Evolutionary conservation across 2,113 vertebrate genomes (phyloP), one percentile per base, ranked within the genome.

Genomic region (Dipodomys stephensi): DNA sequence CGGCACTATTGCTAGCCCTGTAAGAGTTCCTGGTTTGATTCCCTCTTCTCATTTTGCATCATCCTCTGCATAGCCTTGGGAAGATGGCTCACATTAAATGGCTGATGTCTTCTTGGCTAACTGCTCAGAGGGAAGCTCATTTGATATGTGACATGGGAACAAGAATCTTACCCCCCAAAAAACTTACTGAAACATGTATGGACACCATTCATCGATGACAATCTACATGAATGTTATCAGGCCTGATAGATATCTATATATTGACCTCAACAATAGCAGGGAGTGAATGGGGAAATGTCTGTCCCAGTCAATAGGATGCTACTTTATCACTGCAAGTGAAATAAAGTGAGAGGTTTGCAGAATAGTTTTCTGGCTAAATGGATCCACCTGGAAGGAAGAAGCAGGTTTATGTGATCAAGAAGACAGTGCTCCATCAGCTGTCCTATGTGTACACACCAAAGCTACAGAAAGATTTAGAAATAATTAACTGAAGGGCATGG

Each of bases 321-420:
- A 7, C 74, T 94, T 95, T 77, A 87, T 90, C 88, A 16, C 20
- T 76, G 23, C 25, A 39, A 39, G 39, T 53, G 44, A 89, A 39
- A 73, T 6, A 44, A 71, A 23, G 46, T 35, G 27, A 91, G n/a
- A 32, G 13, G 44, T 79, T n/a, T 82, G 23, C 69, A 94, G 68
- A 69, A 85, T 53, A 46, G 39, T 85, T 49, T 60, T 49, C 76
- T n/a, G 57, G 68, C 53, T 44, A 79, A 82, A 94, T 81, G 84
- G 94, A 95, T 85, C 74, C 22, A 60, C 6, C 5, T 0, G n/a
- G 67, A 94, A 91, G 86, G 46, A 96, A 94, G 67, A 84, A 83
- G 74, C 87, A 57, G 87, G 89, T 92, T 32, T 93, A 72, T 91
- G 53, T 46, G 82, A 13, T 76, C 20, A 69, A 20, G 10, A 90